Base-by-base conservation (phyloP, 2,113 vertebrate genomes). In the Oncorhynchus gorbuscha region DNA sequence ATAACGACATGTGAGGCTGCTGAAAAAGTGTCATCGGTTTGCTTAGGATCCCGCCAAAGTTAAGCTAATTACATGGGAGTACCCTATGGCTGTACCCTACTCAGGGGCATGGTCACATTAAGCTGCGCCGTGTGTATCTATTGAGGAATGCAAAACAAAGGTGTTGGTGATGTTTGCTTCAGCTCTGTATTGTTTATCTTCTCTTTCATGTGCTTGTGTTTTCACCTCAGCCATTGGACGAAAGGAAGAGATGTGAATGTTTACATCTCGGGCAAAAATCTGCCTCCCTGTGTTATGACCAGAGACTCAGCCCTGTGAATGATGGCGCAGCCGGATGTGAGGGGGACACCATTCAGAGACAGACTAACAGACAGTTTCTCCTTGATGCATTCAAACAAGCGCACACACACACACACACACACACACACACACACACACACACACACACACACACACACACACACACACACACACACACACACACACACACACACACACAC, bases 191-290 rank as follows among this genome's bases (percentile, higher is more conserved):
- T 85, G 84, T 86, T 85, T 78, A 30, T 22, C 26, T n/a, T 12
- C 69, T 39, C 78, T 81, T 87, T 89, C 82, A 85, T 81, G 85
- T 82, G 26, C 83, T 64, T 76, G 78, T 76, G 79, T 82, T 83
- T 86, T 82, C 79, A 84, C 79, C 83, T 80, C 81, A 3, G 67
- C 82, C 28, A 74, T 73, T 62, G 73, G 87, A 91, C 89, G 75
- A 88, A 87, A 82, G 61, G 80, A 62, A 64, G 55, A 71, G 58
- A 64, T 62, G 77, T 75, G 76, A 61, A 80, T 89, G 89, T 91
- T 90, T 92, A 86, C 66, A 78, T 88, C 85, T 89, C 72, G 16
- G 39, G 86, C 77, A 91, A 83, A 85, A 85, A 89, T 85, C 87
- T 69, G 75, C 13, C 73, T 65, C 24, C 13, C 76, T 4, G 70